Evolutionary conservation across 2,113 vertebrate species (phyloP).

Genomic region (Pterocles orientalis): DNA sequence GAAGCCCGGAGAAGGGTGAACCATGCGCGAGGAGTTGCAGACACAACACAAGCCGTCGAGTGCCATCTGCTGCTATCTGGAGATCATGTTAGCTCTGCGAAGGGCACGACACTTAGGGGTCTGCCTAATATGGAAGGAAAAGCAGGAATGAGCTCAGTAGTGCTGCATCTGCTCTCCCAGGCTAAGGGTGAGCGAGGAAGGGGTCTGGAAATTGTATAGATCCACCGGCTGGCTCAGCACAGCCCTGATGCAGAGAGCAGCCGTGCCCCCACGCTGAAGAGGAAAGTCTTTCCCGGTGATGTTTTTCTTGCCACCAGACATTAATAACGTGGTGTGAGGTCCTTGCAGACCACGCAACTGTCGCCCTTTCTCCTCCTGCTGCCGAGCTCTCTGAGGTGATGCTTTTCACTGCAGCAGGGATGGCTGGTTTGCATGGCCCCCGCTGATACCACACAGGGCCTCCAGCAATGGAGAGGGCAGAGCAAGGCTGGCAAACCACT

Average conservation of each 20-base stretch:
- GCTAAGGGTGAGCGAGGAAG: background rate
- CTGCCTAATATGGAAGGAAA: slow-evolving; percentile 70
- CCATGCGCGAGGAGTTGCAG: background rate
- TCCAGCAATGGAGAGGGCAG: background rate
- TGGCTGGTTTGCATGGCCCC: background rate
- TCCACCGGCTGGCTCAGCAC: background rate
- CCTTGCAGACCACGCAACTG: background rate
- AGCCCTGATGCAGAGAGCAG: background rate
- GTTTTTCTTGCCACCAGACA: background rate
- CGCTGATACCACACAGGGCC: background rate
- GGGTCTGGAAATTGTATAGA: slow-evolving; percentile 59
- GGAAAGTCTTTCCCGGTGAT: background rate
- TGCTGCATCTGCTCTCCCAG: slow-evolving; percentile 29
- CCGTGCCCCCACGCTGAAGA: background rate
- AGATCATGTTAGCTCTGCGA: slow-evolving; percentile 55
- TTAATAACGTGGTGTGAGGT: background rate
- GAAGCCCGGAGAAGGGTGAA: background rate
- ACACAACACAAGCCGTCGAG: slow-evolving; percentile 44
- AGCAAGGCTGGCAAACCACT: background rate
- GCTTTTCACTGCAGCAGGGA: background rate
- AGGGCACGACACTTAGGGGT: slow-evolving; percentile 51
- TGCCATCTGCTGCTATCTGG: slow-evolving; percentile 67
- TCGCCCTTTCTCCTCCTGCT: background rate
- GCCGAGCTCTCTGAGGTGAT: background rate
- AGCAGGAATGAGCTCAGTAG: slow-evolving; percentile 47